phyloP scores from a whole-genome alignment of 2,797 vertebrate species.

The Bryconaethiops microstoma region DNA sequence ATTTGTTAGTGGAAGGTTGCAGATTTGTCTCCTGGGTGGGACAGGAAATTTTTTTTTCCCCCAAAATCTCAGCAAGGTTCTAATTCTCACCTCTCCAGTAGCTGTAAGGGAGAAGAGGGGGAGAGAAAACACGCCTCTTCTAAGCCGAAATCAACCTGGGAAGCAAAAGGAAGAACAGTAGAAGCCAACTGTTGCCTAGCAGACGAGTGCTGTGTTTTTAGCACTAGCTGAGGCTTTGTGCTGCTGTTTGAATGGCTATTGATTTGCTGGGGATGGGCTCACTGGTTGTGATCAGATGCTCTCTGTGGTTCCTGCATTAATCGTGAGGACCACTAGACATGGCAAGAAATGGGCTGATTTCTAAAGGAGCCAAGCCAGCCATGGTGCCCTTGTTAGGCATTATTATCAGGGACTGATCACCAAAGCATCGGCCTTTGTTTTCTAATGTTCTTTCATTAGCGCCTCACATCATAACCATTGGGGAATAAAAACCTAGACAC shows the following conservation, averaged over 20 bases:
- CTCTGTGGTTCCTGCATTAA: constrained; percentile 35
- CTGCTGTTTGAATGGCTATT: constrained; percentile 62
- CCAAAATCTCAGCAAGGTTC: constrained; percentile 44
- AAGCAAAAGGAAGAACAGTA: neutral
- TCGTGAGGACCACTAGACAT: neutral
- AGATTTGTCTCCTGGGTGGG: constrained; percentile 54
- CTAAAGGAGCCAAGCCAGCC: constrained; percentile 2
- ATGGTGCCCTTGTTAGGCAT: constrained; percentile 9
- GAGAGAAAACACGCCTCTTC: constrained; percentile 19
- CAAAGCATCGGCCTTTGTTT: constrained; percentile 25
- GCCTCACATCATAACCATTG: neutral
- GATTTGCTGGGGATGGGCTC: constrained; percentile 58
- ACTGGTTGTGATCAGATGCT: constrained; percentile 43
- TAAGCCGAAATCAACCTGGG: constrained; percentile 13
- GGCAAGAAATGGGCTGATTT: constrained; percentile 18
- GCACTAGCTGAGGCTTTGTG: constrained; percentile 49
- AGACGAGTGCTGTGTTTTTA: constrained; percentile 36
- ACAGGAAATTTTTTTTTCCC: constrained; percentile 41
- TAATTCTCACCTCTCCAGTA: constrained; percentile 59
- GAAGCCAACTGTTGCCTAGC: constrained; percentile 41
- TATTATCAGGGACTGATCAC: constrained; percentile 2
- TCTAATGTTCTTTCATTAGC: constrained; percentile 32
- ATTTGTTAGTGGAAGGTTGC: constrained; percentile 50
- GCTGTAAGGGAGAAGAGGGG: constrained; percentile 45
- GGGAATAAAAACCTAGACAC: neutral